These are phyloP conservation scores for Popillia japonica DNA, from an alignment of 1,140 invertebrate species.

Conservation along the genomic window DNA sequence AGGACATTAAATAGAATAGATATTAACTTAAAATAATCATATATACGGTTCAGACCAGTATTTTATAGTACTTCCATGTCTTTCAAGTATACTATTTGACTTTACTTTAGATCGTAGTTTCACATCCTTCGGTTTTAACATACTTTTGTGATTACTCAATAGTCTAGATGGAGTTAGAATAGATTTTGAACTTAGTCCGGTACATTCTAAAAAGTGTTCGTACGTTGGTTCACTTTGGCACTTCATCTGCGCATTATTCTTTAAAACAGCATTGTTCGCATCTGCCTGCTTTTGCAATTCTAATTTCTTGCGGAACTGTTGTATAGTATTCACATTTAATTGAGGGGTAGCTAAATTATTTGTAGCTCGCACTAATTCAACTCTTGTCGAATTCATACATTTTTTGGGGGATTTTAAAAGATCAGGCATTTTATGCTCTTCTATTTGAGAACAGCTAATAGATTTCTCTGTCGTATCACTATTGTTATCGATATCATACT, in stretches of 20 bases:
- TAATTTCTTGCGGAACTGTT: constrained; percentile 55
- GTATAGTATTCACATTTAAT: constrained; percentile 51
- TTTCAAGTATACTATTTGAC: constrained; percentile 52
- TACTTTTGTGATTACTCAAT: constrained; percentile 77
- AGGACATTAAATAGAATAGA: constrained; percentile 12
- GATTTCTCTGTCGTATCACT: constrained; percentile 22
- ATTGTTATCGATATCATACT: constrained; percentile 27
- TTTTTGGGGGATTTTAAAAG: constrained; percentile 17
- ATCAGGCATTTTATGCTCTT: constrained; percentile 20
- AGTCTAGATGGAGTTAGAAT: constrained; percentile 76
- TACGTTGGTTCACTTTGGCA: constrained; percentile 61
- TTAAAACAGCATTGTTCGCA: constrained; percentile 32
- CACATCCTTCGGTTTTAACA: constrained; percentile 80
- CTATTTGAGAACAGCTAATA: constrained; percentile 3
- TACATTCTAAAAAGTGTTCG: constrained; percentile 80
- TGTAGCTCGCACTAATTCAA: constrained; percentile 51
- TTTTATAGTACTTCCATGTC: constrained; percentile 53
- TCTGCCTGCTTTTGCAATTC: constrained; percentile 47
- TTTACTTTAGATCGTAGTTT: constrained; percentile 68
- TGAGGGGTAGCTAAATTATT: constrained; percentile 47
- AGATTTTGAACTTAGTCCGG: constrained; percentile 82
- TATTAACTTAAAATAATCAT: not conserved
- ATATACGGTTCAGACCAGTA: constrained; percentile 59
- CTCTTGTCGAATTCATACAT: constrained; percentile 43
- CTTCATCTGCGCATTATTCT: constrained; percentile 38